Percentiles rank a stretch among this genome's conserved stretches.
These are phyloP conservation scores for Neodontobutis hainanensis DNA, from an alignment of 2,113 vertebrate genomes.

Conservation along the genomic window DNA sequence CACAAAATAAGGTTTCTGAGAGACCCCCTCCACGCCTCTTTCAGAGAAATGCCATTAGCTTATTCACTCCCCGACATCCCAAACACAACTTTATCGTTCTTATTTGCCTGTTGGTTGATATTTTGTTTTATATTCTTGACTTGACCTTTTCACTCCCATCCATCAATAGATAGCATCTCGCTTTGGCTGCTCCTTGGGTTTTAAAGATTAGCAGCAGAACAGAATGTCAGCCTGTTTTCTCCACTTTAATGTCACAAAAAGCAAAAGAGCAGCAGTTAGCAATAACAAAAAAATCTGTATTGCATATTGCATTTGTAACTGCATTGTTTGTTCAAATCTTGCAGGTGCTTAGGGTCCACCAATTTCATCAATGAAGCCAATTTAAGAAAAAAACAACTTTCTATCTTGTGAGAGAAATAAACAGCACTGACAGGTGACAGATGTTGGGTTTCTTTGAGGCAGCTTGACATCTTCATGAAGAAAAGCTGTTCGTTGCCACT, in stretches of 20 bases:
- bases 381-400: constrained; percentile 65
- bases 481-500: constrained; percentile 58
- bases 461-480: constrained; percentile 57
- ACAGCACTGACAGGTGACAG: constrained; percentile 73
- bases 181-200: constrained; percentile 32
- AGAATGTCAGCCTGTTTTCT: constrained; percentile 62
- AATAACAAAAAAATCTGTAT: constrained; percentile 3
- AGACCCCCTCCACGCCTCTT: background rate
- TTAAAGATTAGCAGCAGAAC: constrained; percentile 60
- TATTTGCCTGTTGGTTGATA: constrained; percentile 50
- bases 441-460: constrained; percentile 51
- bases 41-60: constrained; percentile 25
- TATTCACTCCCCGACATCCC: constrained; percentile 25
- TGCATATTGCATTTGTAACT: no score
- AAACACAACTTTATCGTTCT: constrained; percentile 33
- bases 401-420: constrained; percentile 66
- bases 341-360: constrained; percentile 45
- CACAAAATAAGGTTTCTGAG: background rate
- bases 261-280: constrained; percentile 8
- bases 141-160: constrained; percentile 65
- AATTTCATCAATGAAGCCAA: constrained; percentile 41
- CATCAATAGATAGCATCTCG: constrained; percentile 58
- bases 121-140: constrained; percentile 59
- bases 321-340: constrained; percentile 44
- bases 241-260: constrained; percentile 12